These are phyloP conservation scores for Myotis planiceps DNA, from an alignment of 2,797 vertebrate species.

Conservation along the genomic window DNA sequence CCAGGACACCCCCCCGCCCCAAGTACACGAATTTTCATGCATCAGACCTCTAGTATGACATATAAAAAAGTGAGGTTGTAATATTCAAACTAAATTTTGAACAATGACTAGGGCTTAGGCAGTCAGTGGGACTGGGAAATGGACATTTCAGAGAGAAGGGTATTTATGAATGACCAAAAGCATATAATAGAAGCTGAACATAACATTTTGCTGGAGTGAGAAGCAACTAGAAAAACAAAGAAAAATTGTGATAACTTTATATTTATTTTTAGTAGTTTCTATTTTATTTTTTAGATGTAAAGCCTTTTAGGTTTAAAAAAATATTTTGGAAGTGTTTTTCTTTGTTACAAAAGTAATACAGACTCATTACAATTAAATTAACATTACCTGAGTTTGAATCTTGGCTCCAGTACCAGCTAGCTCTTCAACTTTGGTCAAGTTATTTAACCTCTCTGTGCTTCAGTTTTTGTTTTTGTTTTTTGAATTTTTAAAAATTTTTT, in stretches of 20 bases:
- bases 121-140: constrained; percentile 16
- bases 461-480: not conserved
- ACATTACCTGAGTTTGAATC: not conserved
- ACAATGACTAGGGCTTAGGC: not conserved
- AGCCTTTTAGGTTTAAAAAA: not conserved
- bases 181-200: not conserved
- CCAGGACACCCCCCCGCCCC: too few relatives aligned
- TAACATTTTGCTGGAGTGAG: not conserved
- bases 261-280: constrained; percentile 10
- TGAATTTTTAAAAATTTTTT: not conserved
- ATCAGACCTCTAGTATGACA: not conserved
- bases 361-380: constrained; percentile 3
- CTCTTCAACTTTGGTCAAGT: not conserved
- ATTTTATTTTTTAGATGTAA: constrained; percentile 9
- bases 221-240: constrained; percentile 7
- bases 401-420: not conserved
- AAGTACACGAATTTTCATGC: too few relatives aligned
- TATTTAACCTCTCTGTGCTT: constrained; percentile 23
- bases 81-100: constrained; percentile 26
- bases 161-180: not conserved
- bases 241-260: not conserved
- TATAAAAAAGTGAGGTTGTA: not conserved
- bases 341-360: not conserved
- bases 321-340: not conserved
- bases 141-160: not conserved